phyloP scores from a whole-genome alignment of 2,113 vertebrate genomes.

The Gyps fulvus region DNA sequence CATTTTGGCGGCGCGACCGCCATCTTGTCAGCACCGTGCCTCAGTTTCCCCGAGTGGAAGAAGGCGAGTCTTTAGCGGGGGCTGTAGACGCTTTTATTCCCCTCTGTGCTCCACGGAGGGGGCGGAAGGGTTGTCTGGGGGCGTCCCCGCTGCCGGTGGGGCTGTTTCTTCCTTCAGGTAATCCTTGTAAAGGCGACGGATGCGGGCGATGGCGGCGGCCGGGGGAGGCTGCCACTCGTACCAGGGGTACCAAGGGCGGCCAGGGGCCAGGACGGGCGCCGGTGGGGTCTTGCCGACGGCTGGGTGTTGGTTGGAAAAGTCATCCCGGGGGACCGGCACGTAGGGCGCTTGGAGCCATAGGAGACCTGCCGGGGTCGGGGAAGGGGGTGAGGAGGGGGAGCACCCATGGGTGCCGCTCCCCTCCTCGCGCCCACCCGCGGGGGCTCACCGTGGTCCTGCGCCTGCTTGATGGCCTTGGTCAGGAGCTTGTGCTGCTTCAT shows the following conservation, averaged over 20 bases:
- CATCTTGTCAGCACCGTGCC: too few relatives aligned
- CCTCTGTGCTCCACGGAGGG: too few relatives aligned
- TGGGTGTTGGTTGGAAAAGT: constrained; percentile 80
- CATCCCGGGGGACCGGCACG: constrained; percentile 70
- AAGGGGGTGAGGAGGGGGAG: accelerated
- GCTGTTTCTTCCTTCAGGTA: too few relatives aligned
- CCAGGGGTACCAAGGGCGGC: constrained; percentile 84
- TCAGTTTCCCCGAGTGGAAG: too few relatives aligned
- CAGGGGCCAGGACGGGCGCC: constrained; percentile 27
- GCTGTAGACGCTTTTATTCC: too few relatives aligned
- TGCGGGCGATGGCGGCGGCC: constrained; percentile 71
- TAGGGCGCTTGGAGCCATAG: constrained; percentile 73
- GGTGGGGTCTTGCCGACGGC: constrained; percentile 81
- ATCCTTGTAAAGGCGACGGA: not conserved
- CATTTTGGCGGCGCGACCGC: too few relatives aligned
- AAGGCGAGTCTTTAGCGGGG: too few relatives aligned
- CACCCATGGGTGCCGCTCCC: not conserved
- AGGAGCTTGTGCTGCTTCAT: constrained; percentile 85
- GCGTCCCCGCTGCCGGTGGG: too few relatives aligned
- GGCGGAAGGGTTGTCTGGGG: too few relatives aligned
- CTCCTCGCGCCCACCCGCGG: accelerated
- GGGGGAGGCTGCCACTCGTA: constrained; percentile 78
- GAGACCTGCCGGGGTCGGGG: constrained; percentile 61
- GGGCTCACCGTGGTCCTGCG: constrained; percentile 79
- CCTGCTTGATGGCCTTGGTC: constrained; percentile 74